Conservation (phyloP, 2,113 vertebrate genomes). For the Sciurus niger region DNA sequence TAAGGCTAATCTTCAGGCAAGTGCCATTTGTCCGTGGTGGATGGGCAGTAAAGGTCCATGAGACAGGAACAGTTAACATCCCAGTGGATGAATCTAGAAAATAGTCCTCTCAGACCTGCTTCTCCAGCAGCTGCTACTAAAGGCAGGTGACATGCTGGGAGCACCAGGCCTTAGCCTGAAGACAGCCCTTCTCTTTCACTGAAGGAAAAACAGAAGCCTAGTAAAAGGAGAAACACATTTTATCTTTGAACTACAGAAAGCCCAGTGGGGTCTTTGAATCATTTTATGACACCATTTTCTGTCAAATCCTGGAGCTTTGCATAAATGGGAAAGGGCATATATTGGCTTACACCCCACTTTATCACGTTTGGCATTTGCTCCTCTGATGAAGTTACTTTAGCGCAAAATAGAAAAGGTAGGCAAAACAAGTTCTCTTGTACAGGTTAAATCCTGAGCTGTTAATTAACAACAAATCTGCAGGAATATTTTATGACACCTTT, state of each 20-base stretch:
- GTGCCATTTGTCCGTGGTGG: not conserved
- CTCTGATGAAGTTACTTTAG: not conserved
- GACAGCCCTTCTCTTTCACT: not conserved
- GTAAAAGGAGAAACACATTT: not conserved
- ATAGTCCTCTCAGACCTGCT: not conserved
- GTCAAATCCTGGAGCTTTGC: not conserved
- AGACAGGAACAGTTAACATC: not conserved
- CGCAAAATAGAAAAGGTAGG: constrained; percentile 6
- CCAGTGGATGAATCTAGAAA: not conserved
- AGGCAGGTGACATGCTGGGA: not conserved
- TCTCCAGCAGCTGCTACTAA: not conserved
- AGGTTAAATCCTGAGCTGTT: not conserved
- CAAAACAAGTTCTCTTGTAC: not conserved
- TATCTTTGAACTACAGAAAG: not conserved
- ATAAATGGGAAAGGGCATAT: not conserved
- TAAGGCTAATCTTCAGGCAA: not conserved
- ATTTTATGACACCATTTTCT: not conserved
- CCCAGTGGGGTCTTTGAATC: not conserved
- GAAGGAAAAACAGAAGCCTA: not conserved
- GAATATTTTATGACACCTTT: constrained; percentile 12
- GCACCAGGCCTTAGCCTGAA: not conserved
- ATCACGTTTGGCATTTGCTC: not conserved
- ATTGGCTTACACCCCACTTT: too few relatives aligned
- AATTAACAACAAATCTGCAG: not conserved
- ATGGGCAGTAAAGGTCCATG: fast-evolving